phyloP scores from a whole-genome alignment of 2,888 invertebrate genomes.

The Protophormia terraenovae region DNA sequence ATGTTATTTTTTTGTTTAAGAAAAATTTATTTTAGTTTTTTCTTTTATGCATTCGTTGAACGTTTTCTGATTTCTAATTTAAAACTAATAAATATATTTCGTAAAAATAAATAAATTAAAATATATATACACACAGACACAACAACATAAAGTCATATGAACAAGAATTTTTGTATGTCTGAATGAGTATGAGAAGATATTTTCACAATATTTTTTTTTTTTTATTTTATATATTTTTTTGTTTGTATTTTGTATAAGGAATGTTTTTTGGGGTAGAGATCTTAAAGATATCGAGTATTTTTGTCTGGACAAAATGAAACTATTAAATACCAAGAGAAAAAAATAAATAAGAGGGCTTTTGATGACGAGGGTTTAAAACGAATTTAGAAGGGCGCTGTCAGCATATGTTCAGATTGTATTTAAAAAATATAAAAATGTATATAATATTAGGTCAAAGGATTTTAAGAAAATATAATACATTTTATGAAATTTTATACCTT shows the following conservation, averaged over 20 bases:
- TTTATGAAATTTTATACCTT: too few species aligned
- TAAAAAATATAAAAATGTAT: too few species aligned
- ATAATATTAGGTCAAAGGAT: too few species aligned
- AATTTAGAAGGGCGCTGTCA: neutral
- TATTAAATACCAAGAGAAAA: conserved; percentile 35
- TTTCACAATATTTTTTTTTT: neutral
- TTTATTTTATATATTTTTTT: too few species aligned
- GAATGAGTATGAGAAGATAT: neutral
- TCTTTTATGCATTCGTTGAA: conserved; percentile 30
- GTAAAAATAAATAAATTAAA: conserved; percentile 32
- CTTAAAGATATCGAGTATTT: conserved; percentile 39
- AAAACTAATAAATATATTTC: conserved; percentile 56
- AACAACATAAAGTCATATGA: neutral
- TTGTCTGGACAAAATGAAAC: conserved; percentile 44
- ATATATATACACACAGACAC: neutral
- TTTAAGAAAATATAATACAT: too few species aligned
- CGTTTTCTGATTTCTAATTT: conserved; percentile 54
- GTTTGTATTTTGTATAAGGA: conserved; percentile 11
- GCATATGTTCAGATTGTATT: too few species aligned
- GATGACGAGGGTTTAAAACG: neutral
- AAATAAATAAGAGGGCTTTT: neutral
- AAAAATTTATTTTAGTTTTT: conserved; percentile 15
- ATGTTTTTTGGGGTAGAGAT: conserved; percentile 44
- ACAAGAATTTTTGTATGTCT: conserved; percentile 24
- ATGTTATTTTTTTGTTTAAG: neutral